Conservation (phyloP, 2,888 invertebrate species). For the Thelaira solivaga region DNA sequence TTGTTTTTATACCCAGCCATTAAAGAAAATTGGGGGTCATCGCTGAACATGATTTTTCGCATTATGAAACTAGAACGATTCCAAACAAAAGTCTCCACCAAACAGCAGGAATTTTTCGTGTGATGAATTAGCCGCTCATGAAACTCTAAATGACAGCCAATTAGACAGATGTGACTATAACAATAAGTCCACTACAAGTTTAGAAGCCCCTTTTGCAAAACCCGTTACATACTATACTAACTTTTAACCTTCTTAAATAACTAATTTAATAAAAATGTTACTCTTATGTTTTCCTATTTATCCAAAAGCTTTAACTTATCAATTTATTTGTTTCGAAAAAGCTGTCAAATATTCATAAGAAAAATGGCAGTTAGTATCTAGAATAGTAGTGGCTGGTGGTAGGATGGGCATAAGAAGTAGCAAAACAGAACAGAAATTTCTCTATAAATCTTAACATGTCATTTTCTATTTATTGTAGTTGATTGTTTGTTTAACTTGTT, state of each 20-base stretch:
- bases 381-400: neutral
- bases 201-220: too few relatives aligned
- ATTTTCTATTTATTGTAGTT: constrained; percentile 27
- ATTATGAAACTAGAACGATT: too few relatives aligned
- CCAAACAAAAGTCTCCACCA: too few relatives aligned
- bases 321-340: constrained; percentile 42
- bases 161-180: too few relatives aligned
- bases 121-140: too few relatives aligned
- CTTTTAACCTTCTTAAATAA: constrained; percentile 16
- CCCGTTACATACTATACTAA: neutral
- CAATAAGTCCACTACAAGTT: too few relatives aligned
- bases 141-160: too few relatives aligned
- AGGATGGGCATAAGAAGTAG: neutral
- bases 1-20: too few relatives aligned
- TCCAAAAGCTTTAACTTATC: constrained; percentile 27
- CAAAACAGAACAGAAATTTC: neutral
- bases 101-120: too few relatives aligned
- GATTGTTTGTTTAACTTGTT: constrained; percentile 41
- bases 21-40: too few relatives aligned
- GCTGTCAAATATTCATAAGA: constrained; percentile 36
- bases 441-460: constrained; percentile 32
- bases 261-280: neutral
- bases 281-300: neutral
- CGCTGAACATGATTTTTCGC: too few relatives aligned
- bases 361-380: constrained; percentile 18